Evolutionary conservation across 1,140 invertebrate genomes (phyloP), one percentile per base, ranked within the genome.

Genomic region (Euwallacea similis): DNA sequence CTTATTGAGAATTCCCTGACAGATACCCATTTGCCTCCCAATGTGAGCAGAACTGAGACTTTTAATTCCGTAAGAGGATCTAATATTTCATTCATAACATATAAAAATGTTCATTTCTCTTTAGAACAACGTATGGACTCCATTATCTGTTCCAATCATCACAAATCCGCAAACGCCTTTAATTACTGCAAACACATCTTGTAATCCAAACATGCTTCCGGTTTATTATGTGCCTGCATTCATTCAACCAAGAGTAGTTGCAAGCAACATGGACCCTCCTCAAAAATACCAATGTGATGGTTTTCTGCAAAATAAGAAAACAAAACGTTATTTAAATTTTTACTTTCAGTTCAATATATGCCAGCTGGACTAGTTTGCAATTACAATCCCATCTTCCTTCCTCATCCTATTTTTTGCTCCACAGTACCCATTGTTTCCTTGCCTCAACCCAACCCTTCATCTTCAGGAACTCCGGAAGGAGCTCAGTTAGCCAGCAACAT

Each of bases 201-300:
- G 7, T 16, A 42, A 6, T 43, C 21, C 41, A 43, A 15, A 33
- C 11, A 83, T 88, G 78, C 79, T 87, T 72, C 87, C 87, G 15
- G 79, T 90, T 16, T 89, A 88, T 75, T 89, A 88, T 68, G 83
- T 90, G 56, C 85, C 88, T 21, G 79, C 84, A 7, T 16, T 70
- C 6, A 58, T 68, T 1, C 66, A 60, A 16, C 66, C 66, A 47
- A 0, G 43, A 50, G 7, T 16, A 21, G 16, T 44, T 41, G 41
- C 58, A 42, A 42, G n/a, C 50, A 7, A 11, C 50, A 11, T 11
- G 7, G 42, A 66, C 9, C 41, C 11, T 43, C 4, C 16, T n/a
- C 66, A 59, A 13, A 71, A 73, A 72, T 76, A 75, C 68, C 75
- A 77, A 76, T 70, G 75, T 77, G 68, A 64, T 8, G 15, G 55